Conservation (phyloP, 92 coral and sea anemone genomes). For the Porites divaricata region DNA sequence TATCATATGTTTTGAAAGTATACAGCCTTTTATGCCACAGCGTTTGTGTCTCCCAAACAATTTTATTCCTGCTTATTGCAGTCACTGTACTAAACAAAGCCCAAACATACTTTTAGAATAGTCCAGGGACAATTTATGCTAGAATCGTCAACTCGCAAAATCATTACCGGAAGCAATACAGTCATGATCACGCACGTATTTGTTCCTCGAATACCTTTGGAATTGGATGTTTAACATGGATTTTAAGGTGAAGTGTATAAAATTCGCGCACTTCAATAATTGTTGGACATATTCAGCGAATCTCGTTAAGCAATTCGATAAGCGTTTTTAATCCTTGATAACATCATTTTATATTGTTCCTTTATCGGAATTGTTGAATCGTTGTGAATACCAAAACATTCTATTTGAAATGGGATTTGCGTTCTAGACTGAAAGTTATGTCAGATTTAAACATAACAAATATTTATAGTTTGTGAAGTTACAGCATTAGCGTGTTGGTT, state of each 20-base stretch:
- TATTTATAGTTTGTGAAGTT: neutral
- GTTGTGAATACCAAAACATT: neutral
- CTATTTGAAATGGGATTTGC: neutral
- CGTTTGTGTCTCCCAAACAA: neutral
- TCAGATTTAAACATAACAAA: neutral
- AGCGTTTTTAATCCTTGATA: slow-evolving; percentile 3
- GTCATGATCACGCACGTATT: neutral
- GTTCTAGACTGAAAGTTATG: neutral
- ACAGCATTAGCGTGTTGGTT: neutral
- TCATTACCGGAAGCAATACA: neutral
- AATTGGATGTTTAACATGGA: neutral
- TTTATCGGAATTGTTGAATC: slow-evolving; percentile 6
- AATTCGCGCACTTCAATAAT: neutral
- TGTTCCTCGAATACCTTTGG: neutral
- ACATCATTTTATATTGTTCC: slow-evolving; percentile 11
- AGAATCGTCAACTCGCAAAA: neutral
- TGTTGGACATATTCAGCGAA: neutral
- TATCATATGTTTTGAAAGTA: neutral
- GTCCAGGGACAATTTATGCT: neutral
- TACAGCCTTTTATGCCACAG: neutral
- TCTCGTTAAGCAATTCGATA: slow-evolving; percentile 4
- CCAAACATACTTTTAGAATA: neutral
- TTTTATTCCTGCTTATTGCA: neutral
- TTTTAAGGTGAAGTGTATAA: neutral
- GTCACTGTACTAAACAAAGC: neutral